Evolutionary conservation across 1,140 invertebrate species (phyloP).

Genomic region (Tigriopus japonicus): DNA sequence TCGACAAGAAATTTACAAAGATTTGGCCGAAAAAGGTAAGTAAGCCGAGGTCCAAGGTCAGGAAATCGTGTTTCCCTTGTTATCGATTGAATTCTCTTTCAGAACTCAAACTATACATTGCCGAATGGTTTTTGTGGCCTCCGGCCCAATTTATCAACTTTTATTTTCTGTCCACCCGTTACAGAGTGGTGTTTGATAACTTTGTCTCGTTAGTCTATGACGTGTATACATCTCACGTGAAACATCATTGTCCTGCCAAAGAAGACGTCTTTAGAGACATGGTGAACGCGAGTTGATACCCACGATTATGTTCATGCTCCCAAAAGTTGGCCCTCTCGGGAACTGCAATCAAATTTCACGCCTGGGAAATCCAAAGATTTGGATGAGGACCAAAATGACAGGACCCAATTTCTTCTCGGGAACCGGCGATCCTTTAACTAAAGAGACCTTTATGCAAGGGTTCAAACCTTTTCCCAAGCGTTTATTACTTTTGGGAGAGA

Average conservation of each 20-base stretch:
- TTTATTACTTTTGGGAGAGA: neutral
- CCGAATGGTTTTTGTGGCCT: constrained; percentile 62
- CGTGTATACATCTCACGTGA: constrained; percentile 67
- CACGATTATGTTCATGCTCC: too few species aligned
- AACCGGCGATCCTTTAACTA: too few species aligned
- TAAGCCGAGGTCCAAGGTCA: neutral
- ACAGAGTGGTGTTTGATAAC: constrained; percentile 74
- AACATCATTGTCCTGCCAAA: neutral
- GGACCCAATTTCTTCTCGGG: too few species aligned
- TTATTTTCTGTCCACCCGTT: constrained; percentile 59
- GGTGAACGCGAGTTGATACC: too few species aligned
- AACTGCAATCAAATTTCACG: too few species aligned
- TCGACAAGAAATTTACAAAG: neutral
- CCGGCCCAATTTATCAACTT: constrained; percentile 68
- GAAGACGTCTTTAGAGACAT: too few species aligned
- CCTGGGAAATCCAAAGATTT: too few species aligned
- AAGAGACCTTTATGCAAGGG: too few species aligned
- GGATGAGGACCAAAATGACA: too few species aligned
- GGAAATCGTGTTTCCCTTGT: neutral
- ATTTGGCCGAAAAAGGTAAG: neutral
- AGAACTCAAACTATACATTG: constrained; percentile 34
- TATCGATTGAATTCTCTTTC: neutral
- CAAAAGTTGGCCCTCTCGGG: too few species aligned
- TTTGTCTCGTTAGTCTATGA: constrained; percentile 75
- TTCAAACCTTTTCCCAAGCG: neutral